Evolutionary conservation across 2,888 invertebrate genomes (phyloP).

Genomic region (Adineta ricciae): DNA sequence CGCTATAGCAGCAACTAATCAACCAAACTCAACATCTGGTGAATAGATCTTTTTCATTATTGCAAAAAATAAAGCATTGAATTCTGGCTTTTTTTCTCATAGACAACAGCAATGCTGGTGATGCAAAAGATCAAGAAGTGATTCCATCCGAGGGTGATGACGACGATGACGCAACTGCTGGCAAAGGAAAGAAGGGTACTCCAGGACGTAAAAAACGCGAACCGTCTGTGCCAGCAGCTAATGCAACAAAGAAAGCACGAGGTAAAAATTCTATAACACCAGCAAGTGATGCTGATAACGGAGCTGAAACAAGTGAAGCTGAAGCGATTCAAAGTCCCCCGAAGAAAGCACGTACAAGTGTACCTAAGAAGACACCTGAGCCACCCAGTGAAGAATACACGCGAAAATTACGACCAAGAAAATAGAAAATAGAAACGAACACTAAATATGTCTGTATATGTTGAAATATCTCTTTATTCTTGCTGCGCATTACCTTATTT

Average conservation of each 20-base stretch:
- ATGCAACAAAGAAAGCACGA: not conserved
- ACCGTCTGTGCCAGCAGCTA: not conserved
- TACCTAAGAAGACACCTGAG: not conserved
- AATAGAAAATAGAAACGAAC: not conserved
- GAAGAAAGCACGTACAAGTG: not conserved
- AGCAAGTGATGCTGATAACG: not conserved
- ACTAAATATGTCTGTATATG: not conserved
- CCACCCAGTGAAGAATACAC: not conserved
- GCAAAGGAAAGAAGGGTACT: not conserved
- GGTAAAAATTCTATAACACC: not conserved
- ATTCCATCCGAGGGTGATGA: not conserved
- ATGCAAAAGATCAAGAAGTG: not conserved
- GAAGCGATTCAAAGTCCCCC: not conserved
- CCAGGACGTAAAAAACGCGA: not conserved
- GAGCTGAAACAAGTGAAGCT: not conserved
- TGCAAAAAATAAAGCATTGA: not conserved
- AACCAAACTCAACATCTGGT: constrained; percentile 7
- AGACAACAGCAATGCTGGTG: not conserved
- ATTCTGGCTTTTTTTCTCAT: not conserved
- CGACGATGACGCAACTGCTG: not conserved
- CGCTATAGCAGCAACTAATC: not conserved
- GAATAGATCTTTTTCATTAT: not conserved
- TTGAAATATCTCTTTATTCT: not conserved
- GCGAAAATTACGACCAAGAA: constrained; percentile 20
- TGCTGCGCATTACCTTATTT: not conserved